Conservation (phyloP, 1,140 invertebrate species). For the Cydia pomonella region DNA sequence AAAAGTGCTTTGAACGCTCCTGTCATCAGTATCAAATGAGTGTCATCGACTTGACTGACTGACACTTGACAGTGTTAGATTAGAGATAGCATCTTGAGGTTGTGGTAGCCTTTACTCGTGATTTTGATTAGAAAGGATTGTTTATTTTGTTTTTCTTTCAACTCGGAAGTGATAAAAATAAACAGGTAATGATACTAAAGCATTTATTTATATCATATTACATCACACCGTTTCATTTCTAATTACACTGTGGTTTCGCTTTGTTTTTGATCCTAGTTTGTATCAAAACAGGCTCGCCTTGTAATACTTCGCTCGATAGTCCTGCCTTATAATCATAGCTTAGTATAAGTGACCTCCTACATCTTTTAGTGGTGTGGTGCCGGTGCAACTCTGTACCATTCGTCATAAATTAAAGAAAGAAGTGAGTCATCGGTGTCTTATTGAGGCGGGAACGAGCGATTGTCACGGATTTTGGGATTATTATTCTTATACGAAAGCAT, state of each 20-base stretch:
- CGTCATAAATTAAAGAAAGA: constrained; percentile 32
- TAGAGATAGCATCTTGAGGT: background rate
- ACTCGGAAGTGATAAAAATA: background rate
- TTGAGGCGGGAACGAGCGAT: constrained; percentile 18
- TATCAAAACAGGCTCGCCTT: constrained; percentile 27
- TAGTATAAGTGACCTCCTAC: constrained; percentile 26
- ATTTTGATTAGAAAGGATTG: constrained; percentile 21
- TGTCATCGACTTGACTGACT: too few relatives aligned
- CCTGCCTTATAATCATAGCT: constrained; percentile 23
- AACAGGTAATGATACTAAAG: background rate
- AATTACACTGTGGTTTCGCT: background rate
- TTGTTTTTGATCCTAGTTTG: constrained; percentile 12
- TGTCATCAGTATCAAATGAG: too few relatives aligned
- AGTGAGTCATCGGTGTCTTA: constrained; percentile 25
- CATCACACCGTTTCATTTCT: background rate
- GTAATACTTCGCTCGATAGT: constrained; percentile 30
- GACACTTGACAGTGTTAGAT: background rate
- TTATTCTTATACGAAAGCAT: background rate
- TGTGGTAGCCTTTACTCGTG: constrained; percentile 8
- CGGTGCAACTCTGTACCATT: constrained; percentile 27
- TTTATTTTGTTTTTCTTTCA: constrained; percentile 21
- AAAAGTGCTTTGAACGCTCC: too few relatives aligned
- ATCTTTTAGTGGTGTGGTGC: constrained; percentile 9
- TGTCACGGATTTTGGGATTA: constrained; percentile 20
- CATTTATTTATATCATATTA: too few relatives aligned